Evolutionary conservation across 2,888 invertebrate genomes (phyloP), one percentile per base, ranked within the genome.

Genomic region (Aporophyla nigra): DNA sequence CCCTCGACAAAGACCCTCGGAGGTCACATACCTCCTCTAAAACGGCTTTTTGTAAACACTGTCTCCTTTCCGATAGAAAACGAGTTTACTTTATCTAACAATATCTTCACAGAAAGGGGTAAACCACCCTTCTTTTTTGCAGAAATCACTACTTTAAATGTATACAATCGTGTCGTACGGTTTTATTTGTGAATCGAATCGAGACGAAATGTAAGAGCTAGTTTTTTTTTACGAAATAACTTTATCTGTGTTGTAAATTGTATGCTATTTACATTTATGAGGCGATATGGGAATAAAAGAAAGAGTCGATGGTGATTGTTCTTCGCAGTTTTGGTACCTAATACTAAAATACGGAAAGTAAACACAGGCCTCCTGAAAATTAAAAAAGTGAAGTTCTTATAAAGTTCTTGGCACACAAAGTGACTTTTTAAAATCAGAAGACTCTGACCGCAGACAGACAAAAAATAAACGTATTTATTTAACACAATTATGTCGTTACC

Each of bases 21-120:
- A 90, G 90, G 89, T 86, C 86, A 86, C 82, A 88, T 87, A 86
- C 87, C 88, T 86, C 85, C 81, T 86, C 78, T 87, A 88, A 89
- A 86, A 88, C 87, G 89, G 86, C 66, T 86, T 87, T 91, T 87
- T 80, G 92, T 90, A 92, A 92, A 92, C 91, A 92, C 90, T 89
- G 87, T 86, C 90, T 87, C 88, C 88, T 88, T 88, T 86, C 86
- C 91, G 92, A 92, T 92, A 91, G 90, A 90, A 89, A 91, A 88
- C 86, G 90, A 89, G 91, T 91, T 91, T 90, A 86, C 90, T 91
- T 91, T 91, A 92, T 91, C 91, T 90, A 85, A 87, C 86, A 90
- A 90, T 91, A 90, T 89, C 84, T 87, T 86, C 83, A 89, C 83
- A 78, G 87, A 90, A 90, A 87, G 87, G 90, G 89, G 86, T 87